Conservation (phyloP, 2,888 invertebrate genomes). For the Xestia c-nigrum region DNA sequence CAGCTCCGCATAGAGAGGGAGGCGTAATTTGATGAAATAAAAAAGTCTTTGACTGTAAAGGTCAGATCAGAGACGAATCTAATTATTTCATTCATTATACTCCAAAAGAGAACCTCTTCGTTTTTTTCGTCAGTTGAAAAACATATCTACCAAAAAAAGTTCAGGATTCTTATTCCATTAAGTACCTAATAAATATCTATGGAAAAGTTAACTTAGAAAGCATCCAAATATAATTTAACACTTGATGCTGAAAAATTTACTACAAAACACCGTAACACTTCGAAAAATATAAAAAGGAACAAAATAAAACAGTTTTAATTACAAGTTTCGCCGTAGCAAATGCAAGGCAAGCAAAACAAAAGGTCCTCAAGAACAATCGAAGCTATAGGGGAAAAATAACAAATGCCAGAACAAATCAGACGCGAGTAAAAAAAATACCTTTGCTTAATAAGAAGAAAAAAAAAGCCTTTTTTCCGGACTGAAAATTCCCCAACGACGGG, state of each 20-base stretch:
- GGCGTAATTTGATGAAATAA: not conserved
- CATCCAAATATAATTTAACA: not conserved
- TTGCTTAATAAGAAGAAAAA: constrained; percentile 74
- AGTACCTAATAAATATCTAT: not conserved
- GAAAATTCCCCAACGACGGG: constrained; percentile 72
- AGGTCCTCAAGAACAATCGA: constrained; percentile 72
- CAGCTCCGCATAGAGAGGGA: too few relatives aligned
- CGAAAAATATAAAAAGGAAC: constrained; percentile 1
- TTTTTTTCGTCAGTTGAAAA: not conserved
- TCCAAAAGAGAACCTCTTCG: not conserved
- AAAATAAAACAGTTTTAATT: constrained; percentile 62
- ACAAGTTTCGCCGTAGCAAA: constrained; percentile 62
- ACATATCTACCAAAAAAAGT: not conserved
- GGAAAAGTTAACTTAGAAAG: not conserved
- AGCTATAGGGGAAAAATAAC: constrained; percentile 75
- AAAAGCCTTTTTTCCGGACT: constrained; percentile 67
- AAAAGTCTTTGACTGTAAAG: not conserved
- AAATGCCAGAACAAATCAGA: constrained; percentile 81
- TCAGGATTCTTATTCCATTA: not conserved
- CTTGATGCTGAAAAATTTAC: not conserved
- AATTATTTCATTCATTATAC: not conserved
- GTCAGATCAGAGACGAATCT: too few relatives aligned
- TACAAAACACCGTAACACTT: not conserved
- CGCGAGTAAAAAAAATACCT: constrained; percentile 74
- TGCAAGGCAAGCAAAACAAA: constrained; percentile 66